Percentiles rank a stretch among this genome's conserved stretches.
Evolutionary conservation across 1,140 invertebrate genomes (phyloP).

Genomic region (Calycopis cecrops): DNA sequence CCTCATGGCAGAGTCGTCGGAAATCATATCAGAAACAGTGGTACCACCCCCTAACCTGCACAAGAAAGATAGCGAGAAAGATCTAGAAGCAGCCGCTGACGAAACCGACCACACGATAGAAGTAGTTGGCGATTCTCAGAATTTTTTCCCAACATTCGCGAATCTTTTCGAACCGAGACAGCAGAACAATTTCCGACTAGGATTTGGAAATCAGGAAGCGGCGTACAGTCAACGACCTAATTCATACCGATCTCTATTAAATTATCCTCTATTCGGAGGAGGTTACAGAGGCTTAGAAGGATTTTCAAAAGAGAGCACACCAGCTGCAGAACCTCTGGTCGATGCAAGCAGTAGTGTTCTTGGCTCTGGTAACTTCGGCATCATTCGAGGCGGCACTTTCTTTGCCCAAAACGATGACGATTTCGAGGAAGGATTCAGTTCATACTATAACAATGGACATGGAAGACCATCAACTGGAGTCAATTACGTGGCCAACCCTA

Average conservation of each 20-base stretch:
- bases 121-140: conserved; percentile 63
- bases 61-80: conserved; percentile 25
- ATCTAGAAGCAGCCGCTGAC: conserved; percentile 36
- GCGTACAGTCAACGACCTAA: conserved; percentile 71
- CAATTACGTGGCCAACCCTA: conserved; percentile 72
- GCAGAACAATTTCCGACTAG: conserved; percentile 54
- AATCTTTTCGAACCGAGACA: conserved; percentile 68
- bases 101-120: conserved; percentile 64
- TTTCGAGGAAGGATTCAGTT: conserved; percentile 62
- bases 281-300: conserved; percentile 56
- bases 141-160: conserved; percentile 68
- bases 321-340: conserved; percentile 54
- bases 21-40: conserved; percentile 61
- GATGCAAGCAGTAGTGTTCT: conserved; percentile 75
- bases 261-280: conserved; percentile 65
- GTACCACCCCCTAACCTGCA: conserved; percentile 39
- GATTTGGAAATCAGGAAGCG: conserved; percentile 63
- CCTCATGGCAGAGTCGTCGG: conserved; percentile 62
- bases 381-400: conserved; percentile 91
- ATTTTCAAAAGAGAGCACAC: conserved; percentile 52
- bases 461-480: conserved; percentile 78
- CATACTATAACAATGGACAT: conserved; percentile 82
- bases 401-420: conserved; percentile 78
- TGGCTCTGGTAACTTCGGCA: conserved; percentile 92
- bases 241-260: conserved; percentile 65